Evolutionary conservation across 2,888 invertebrate genomes (phyloP), one percentile per base, ranked within the genome.

Genomic region (Masnerella sp.): DNA sequence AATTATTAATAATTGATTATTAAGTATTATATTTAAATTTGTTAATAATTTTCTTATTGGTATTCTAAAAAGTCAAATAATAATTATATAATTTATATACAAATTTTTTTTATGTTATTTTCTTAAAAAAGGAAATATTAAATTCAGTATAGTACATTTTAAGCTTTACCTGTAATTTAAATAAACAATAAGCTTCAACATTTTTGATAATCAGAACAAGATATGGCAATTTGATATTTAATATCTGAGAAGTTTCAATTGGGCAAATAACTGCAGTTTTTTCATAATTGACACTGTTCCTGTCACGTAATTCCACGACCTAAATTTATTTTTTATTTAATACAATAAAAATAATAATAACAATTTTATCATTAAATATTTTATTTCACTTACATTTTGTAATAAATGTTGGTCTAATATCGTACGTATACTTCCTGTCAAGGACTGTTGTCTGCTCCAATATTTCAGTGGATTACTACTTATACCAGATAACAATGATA

Each of bases 161-260:
- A 28, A 20, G 5, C n/a, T 22, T 40, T 87, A 97, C 96, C 93
- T 97, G 97, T 52, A 98, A 94, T 92, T 97, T 97, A 88, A 98
- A 96, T 36, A 96, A 95, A 85, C 97, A 97, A 88, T 96, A 96
- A 85, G 96, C 95, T 87, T 96, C 96, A 81, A 97, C 90, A 89
- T 97, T 97, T 89, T 98, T 98, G 64, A 98, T 94, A 65, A 98
- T 95, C 93, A 98, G 94, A 68, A 97, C 96, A 81, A 98, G 90
- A 89, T 95, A 95, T 0, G 98, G 97, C 79, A 98, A 89, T 88
- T 96, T 96, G 81, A 98, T 96, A 32, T 97, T 96, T 11, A 98
- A 90, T 1, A 95, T 95, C 88, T 96, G 95, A 83, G 94, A 92
- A 2, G 96, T 94, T 88, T 96, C 96, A 20, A 95, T 93, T 22